Evolutionary conservation across 2,797 vertebrate genomes (phyloP), one percentile per base, ranked within the genome.

Genomic region (Macropodus opercularis): DNA sequence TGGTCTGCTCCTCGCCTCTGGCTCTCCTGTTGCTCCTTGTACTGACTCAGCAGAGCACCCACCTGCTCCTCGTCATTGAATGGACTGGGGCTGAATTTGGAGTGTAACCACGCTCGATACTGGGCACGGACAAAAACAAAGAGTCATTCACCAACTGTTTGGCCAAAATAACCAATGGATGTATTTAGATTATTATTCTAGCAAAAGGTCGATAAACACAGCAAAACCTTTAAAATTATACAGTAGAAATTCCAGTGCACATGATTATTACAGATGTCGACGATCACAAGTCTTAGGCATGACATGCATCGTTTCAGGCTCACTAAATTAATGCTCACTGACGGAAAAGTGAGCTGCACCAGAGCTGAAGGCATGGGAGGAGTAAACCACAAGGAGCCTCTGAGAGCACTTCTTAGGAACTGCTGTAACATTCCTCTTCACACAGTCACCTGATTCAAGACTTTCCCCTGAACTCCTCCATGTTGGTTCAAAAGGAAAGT

Each of bases 1-100:
- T 62, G 48, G n/a, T 91, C 87, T n/a, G 76, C 51, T 55, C 72
- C 87, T 63, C 82, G 89, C 53, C 50, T 71, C 64, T 84, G 83
- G 58, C 83, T 87, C 56, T 92, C 85, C 74, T 92, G 86, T 40
- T 89, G 88, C 72, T 93, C 89, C 1, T 69, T 75, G 69, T 89
- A 92, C 79, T 70, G 85, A 29, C 66, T 85, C 61, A 96, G 83
- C 75, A 96, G 85, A 7, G 58, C 61, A 8, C 77, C 83, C 63
- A 96, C 90, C 78, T 93, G 92, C 64, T 93, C 92, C 84, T 93
- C 90, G 74, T 96, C 95, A 42, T 89, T 86, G 47, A 95, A 94
- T 0, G 92, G 92, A 64, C 89, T 92, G 63, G 84, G 85, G 42
- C 84, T 85, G 2, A 93, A 95, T 69, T 79, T 92, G 15, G 74